phyloP scores from a whole-genome alignment of 1,140 invertebrate species.

The Danaus melanippus region DNA sequence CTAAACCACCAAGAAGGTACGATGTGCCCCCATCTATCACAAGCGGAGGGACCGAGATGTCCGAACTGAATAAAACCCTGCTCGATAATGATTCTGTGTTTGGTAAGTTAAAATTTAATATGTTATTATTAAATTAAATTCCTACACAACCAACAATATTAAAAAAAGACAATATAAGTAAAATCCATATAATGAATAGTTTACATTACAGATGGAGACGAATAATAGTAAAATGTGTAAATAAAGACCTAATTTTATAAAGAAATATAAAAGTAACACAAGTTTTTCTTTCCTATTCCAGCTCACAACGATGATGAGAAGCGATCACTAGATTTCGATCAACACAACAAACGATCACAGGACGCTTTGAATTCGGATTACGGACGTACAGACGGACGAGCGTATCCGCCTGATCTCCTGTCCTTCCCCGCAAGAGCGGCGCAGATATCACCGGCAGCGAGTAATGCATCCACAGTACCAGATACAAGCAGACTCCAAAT shows the following conservation, averaged over 20 bases:
- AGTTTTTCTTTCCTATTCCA: conserved; percentile 40
- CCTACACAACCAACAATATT: not conserved
- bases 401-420: conserved; percentile 85
- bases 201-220: not conserved
- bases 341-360: conserved; percentile 63
- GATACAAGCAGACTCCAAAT: conserved; percentile 74
- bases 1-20: conserved; percentile 82
- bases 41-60: conserved; percentile 81
- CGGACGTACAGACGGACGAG: conserved; percentile 66
- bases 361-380: conserved; percentile 64
- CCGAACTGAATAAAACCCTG: conserved; percentile 83
- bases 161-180: not conserved
- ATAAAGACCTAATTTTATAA: too few relatives aligned
- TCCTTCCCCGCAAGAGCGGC: conserved; percentile 79
- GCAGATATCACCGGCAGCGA: conserved; percentile 80
- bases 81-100: conserved; percentile 81
- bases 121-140: not conserved
- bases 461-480: conserved; percentile 83
- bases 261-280: not conserved
- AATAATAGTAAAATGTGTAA: not conserved
- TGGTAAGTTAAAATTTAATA: conserved; percentile 73
- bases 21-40: conserved; percentile 79
- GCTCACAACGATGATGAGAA: conserved; percentile 77
- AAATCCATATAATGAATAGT: not conserved
- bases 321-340: conserved; percentile 73